Evolutionary conservation across 2,797 vertebrate genomes (phyloP).

Genomic region (Euthynnus affinis): DNA sequence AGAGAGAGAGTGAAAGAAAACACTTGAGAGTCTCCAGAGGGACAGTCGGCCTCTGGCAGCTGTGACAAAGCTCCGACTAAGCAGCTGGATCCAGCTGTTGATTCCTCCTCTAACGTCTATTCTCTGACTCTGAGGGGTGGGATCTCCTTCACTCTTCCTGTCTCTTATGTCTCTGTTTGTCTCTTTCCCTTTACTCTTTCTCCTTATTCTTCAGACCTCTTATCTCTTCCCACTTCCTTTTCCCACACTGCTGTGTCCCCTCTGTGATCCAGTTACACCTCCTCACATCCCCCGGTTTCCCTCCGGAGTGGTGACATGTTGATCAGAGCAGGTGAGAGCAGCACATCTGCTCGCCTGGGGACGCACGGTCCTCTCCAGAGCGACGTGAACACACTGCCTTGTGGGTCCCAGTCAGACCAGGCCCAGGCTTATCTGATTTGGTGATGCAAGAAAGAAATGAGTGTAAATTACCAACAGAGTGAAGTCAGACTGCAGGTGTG

Average conservation of each 20-base stretch:
- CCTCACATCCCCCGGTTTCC: slow-evolving; percentile 59
- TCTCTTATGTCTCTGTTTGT: slow-evolving; percentile 48
- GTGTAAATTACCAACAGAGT: slow-evolving; percentile 64
- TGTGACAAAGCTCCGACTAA: slow-evolving; percentile 64
- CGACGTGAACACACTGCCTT: slow-evolving; percentile 38
- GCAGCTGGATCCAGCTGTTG: slow-evolving; percentile 79
- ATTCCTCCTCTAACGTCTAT: slow-evolving; percentile 56
- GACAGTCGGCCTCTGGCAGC: slow-evolving; percentile 69
- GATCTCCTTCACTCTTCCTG: slow-evolving; percentile 53
- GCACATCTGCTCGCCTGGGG: slow-evolving; percentile 70
- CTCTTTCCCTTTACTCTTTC: slow-evolving; percentile 49
- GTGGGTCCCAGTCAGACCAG: slow-evolving; percentile 44
- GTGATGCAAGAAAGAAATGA: slow-evolving; percentile 43
- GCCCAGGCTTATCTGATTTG: slow-evolving; percentile 66
- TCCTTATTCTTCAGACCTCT: slow-evolving; percentile 54
- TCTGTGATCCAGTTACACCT: slow-evolving; percentile 65
- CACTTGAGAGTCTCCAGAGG: slow-evolving; percentile 65
- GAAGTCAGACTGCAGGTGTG: slow-evolving; percentile 78
- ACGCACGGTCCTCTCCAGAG: slow-evolving; percentile 39
- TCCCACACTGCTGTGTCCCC: slow-evolving; percentile 68
- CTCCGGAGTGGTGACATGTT: slow-evolving; percentile 65
- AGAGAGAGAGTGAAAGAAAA: slow-evolving; percentile 58
- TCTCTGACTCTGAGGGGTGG: slow-evolving; percentile 54
- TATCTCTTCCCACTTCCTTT: slow-evolving; percentile 71
- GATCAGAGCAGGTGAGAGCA: slow-evolving; percentile 74